These are phyloP conservation scores for Acleris cristana DNA, from an alignment of 2,888 invertebrate genomes.

Conservation along the genomic window DNA sequence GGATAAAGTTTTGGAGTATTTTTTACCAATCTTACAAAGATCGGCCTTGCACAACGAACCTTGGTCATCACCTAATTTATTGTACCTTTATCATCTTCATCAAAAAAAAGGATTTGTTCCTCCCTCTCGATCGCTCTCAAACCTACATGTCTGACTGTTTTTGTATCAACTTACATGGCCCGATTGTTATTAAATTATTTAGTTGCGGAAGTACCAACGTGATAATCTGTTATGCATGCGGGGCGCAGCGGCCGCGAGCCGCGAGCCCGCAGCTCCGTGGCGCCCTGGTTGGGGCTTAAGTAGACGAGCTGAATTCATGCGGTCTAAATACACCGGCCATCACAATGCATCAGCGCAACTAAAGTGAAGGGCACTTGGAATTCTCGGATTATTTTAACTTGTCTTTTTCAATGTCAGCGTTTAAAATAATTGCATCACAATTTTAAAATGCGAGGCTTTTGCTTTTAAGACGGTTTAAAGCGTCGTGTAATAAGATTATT, in stretches of 20 bases:
- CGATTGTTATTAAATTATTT: background rate
- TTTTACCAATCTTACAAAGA: background rate
- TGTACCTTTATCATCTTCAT: too few species aligned
- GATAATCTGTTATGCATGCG: constrained; percentile 13
- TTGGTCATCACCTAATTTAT: too few species aligned
- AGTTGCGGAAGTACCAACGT: background rate
- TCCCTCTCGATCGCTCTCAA: too few species aligned
- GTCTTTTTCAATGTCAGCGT: constrained; percentile 83
- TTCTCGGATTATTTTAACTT: constrained; percentile 83
- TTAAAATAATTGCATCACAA: constrained; percentile 84
- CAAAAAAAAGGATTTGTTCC: too few species aligned
- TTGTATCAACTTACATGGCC: too few species aligned
- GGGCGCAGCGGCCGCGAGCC: constrained; percentile 36
- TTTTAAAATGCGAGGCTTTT: constrained; percentile 80
- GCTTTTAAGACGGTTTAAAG: constrained; percentile 78
- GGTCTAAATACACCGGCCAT: constrained; percentile 78
- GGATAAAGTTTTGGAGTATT: background rate
- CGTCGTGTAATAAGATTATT: constrained; percentile 75
- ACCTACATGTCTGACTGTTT: too few species aligned
- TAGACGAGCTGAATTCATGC: constrained; percentile 66
- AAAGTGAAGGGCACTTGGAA: constrained; percentile 80
- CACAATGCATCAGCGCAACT: constrained; percentile 78
- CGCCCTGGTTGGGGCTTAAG: constrained; percentile 48
- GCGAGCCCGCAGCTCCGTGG: constrained; percentile 6
- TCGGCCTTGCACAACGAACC: too few species aligned